Evolutionary conservation across 2,113 vertebrate species (phyloP).

Genomic region (Hirundichthys speculiger): DNA sequence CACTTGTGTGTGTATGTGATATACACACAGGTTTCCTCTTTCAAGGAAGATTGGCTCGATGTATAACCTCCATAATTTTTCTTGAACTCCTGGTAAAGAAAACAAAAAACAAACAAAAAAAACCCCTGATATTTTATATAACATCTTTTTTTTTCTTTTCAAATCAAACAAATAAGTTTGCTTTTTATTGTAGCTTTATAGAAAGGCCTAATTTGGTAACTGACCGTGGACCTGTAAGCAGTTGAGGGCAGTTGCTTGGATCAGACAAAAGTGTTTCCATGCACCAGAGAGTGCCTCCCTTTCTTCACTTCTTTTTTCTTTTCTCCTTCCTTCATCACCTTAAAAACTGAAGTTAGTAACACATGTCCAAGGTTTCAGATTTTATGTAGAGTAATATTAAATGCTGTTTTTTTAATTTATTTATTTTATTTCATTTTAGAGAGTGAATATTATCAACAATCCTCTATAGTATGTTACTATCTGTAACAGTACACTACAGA

Average conservation of each 20-base stretch:
- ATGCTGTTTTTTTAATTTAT: constrained; percentile 28
- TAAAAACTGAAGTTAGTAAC: constrained; percentile 29
- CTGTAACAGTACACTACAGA: constrained; percentile 41
- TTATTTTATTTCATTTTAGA: constrained; percentile 40
- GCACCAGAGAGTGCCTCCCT: constrained; percentile 77
- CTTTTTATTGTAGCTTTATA: constrained; percentile 42
- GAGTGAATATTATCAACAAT: constrained; percentile 60
- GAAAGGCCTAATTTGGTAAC: constrained; percentile 32
- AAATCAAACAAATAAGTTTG: constrained; percentile 13
- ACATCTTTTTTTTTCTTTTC: constrained; percentile 5
- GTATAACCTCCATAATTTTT: neutral
- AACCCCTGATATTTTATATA: constrained; percentile 3
- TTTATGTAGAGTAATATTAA: constrained; percentile 38
- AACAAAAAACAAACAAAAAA: neutral
- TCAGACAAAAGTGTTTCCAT: constrained; percentile 49
- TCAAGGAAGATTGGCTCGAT: neutral
- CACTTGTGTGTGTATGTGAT: too few species aligned
- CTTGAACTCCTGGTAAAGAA: neutral
- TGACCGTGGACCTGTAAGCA: constrained; percentile 50
- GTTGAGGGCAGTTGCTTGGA: constrained; percentile 47
- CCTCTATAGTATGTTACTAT: constrained; percentile 43
- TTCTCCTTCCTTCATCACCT: constrained; percentile 25
- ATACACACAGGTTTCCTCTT: too few species aligned
- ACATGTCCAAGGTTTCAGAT: constrained; percentile 22
- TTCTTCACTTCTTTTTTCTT: constrained; percentile 44